Conservation (phyloP, 1,140 invertebrate species). For the Drosophila arawakana region DNA sequence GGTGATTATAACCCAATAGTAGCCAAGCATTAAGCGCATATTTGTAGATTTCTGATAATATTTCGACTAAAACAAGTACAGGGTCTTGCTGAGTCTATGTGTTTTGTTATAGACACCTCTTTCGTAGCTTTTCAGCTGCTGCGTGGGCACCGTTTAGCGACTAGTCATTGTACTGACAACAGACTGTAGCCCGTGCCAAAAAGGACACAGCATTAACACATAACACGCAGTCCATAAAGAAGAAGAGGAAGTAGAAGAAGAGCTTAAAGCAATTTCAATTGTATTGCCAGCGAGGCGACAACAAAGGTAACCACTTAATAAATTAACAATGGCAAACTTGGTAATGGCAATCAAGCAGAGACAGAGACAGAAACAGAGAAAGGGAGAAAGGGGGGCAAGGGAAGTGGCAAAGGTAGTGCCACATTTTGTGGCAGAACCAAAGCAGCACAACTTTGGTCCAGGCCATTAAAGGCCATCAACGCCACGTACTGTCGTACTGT, state of each 20-base stretch:
- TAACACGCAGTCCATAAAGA: not conserved
- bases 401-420: not conserved
- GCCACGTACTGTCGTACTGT: no score
- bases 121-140: slow-evolving; percentile 8
- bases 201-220: slow-evolving; percentile 46
- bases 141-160: slow-evolving; percentile 65
- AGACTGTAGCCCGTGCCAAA: slow-evolving; percentile 40
- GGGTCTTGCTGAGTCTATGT: no score
- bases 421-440: slow-evolving; percentile 6
- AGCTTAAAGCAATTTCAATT: slow-evolving; percentile 58
- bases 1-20: no score
- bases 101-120: not conserved
- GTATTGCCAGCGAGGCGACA: slow-evolving; percentile 67
- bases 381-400: not conserved
- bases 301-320: slow-evolving; percentile 79
- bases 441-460: slow-evolving; percentile 9
- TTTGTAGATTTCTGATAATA: no score
- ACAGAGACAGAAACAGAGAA: slow-evolving; percentile 2
- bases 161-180: slow-evolving; percentile 49
- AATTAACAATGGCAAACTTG: slow-evolving; percentile 73
- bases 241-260: not conserved
- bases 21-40: no score
- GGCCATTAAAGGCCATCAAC: slow-evolving; percentile 26
- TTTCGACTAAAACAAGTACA: no score
- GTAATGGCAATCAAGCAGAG: slow-evolving; percentile 70